These are phyloP conservation scores for Scomber colias DNA, from an alignment of 2,113 vertebrate genomes.

Conservation along the genomic window DNA sequence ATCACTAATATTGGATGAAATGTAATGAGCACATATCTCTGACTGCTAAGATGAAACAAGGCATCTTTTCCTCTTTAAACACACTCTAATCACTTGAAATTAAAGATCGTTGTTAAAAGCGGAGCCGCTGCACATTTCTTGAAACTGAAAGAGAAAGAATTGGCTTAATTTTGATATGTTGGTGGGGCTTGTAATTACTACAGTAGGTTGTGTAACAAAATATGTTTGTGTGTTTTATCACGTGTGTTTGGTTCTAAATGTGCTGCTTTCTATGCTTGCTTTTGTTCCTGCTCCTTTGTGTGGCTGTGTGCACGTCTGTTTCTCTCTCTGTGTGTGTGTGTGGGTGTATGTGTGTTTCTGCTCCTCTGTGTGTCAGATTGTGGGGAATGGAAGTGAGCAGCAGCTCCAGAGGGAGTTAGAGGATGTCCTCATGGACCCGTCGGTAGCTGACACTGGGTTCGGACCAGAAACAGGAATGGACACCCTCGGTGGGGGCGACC, in stretches of 20 bases:
- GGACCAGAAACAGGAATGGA: constrained; percentile 71
- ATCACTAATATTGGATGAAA: constrained; percentile 55
- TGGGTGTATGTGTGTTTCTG: constrained; percentile 17
- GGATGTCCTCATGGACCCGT: constrained; percentile 98
- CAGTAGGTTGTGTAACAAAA: not conserved
- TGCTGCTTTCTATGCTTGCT: not conserved
- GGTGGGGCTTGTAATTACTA: not conserved
- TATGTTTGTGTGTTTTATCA: not conserved
- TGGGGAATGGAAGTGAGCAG: constrained; percentile 98
- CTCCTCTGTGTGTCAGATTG: constrained; percentile 85
- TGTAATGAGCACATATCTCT: constrained; percentile 18
- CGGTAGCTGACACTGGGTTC: constrained; percentile 86
- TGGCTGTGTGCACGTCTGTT: constrained; percentile 11
- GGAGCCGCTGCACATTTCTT: constrained; percentile 11
- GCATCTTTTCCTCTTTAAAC: not conserved
- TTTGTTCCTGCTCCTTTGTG: constrained; percentile 14
- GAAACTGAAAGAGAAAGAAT: not conserved
- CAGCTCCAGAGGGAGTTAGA: constrained; percentile 96
- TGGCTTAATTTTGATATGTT: not conserved
- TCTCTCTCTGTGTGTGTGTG: constrained; percentile 16
- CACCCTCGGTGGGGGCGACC: constrained; percentile 78
- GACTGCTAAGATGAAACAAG: constrained; percentile 3
- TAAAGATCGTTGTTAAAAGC: not conserved
- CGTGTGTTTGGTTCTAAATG: not conserved
- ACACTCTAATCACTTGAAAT: constrained; percentile 23